Conservation (phyloP, 1,140 invertebrate genomes). For the Sitodiplosis mosellana region DNA sequence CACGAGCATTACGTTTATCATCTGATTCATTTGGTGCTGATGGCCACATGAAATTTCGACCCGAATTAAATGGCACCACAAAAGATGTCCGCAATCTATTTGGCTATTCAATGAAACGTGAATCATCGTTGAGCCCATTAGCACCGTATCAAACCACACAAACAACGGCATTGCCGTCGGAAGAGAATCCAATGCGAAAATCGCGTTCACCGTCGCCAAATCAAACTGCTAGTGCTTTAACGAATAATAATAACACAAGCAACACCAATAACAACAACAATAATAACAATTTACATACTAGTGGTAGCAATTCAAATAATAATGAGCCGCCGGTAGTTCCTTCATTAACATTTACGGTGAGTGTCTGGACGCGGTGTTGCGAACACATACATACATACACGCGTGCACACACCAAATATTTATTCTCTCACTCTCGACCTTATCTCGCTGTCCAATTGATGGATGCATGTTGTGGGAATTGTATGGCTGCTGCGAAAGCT, state of each 20-base stretch:
- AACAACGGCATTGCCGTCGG: neutral
- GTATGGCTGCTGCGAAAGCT: too few relatives aligned
- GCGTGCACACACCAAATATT: too few relatives aligned
- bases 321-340: too few relatives aligned
- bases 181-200: neutral
- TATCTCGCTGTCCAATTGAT: too few relatives aligned
- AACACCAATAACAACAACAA: conserved; percentile 13
- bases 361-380: too few relatives aligned
- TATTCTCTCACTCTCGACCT: too few relatives aligned
- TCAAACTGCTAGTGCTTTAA: conserved; percentile 6
- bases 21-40: conserved; percentile 1
- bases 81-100: neutral
- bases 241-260: conserved; percentile 12
- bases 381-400: too few relatives aligned
- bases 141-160: neutral
- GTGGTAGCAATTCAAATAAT: too few relatives aligned
- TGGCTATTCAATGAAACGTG: neutral
- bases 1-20: conserved; percentile 12
- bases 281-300: too few relatives aligned
- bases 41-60: neutral
- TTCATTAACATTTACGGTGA: too few relatives aligned
- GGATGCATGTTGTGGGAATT: too few relatives aligned
- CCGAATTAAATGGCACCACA: neutral
- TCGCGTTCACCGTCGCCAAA: conserved; percentile 26
- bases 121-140: neutral